Percentiles rank a stretch among this genome's conserved stretches.
Conservation (phyloP, 2,888 invertebrate genomes). For the Pyrocoelia pectoralis region DNA sequence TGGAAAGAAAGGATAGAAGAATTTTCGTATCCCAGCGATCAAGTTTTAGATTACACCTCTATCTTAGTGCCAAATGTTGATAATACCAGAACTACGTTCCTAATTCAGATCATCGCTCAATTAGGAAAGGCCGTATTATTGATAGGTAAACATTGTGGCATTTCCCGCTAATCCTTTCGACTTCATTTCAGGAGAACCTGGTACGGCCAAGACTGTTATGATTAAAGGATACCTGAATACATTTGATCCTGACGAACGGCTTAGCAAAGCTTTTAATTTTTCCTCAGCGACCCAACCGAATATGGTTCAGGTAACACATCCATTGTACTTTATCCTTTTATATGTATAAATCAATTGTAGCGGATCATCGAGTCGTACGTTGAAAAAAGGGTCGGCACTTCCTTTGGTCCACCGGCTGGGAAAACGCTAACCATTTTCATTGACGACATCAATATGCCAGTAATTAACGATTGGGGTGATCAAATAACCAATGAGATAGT, state of each 20-base stretch:
- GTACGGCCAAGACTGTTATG: conserved; percentile 93
- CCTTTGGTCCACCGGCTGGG: conserved; percentile 86
- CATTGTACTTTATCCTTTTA: neutral
- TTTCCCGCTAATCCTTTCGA: too few relatives aligned
- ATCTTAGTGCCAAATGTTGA: conserved; percentile 91
- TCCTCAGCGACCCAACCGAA: conserved; percentile 91
- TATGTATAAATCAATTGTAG: conserved; percentile 58
- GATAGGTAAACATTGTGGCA: conserved; percentile 63
- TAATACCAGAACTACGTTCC: conserved; percentile 84
- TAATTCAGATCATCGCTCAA: conserved; percentile 81
- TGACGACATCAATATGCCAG: conserved; percentile 92
- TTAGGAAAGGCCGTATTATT: conserved; percentile 83
- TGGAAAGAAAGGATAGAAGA: conserved; percentile 80
- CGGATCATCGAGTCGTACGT: conserved; percentile 88
- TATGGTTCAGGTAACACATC: conserved; percentile 77
- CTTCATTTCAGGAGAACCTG: conserved; percentile 75
- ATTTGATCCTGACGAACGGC: conserved; percentile 80
- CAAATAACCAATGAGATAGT: conserved; percentile 92
- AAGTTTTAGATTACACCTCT: conserved; percentile 77
- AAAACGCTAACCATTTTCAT: conserved; percentile 86
- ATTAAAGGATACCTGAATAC: conserved; percentile 80
- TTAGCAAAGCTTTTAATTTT: conserved; percentile 86
- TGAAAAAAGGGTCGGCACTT: conserved; percentile 87
- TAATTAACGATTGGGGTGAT: conserved; percentile 92
- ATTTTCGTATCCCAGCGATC: conserved; percentile 76